Evolutionary conservation across 2,797 vertebrate species (phyloP), one percentile per base, ranked within the genome.

Genomic region (Dryobates pubescens): DNA sequence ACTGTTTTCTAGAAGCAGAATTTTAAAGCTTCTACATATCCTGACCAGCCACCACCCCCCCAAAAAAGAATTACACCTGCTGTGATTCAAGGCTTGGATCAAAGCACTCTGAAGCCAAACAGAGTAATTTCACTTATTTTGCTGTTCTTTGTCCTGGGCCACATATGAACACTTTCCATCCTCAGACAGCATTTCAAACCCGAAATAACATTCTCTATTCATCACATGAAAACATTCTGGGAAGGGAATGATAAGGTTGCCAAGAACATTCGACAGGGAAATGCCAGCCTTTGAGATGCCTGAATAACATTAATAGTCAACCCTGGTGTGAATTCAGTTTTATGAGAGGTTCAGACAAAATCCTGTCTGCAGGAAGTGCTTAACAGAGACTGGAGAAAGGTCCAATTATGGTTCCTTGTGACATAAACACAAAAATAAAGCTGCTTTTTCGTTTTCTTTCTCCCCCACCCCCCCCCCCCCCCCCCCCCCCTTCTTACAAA

Each of bases 241-340:
- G 22, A 58, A 62, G 65, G 30, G 71, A 88, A 54, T 24, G 13
- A 29, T 68, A 64, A 71, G 26, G 29, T 85, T 80, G 58, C 59
- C 79, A 87, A 69, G 75, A 92, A 82, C 16, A 78, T 64, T 93
- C 71, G 8, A 10, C 54, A 68, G 34, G 75, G 51, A 80, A 89
- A 71, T 68, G 36, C 5, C 72, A 89, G 13, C 45, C 78, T 74
- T 77, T 56, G 29, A 70, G 81, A 26, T 49, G 62, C 12, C 47
- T 80, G 84, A 79, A 64, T 16, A 61, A 67, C 41, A 3, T 57
- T 80, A 43, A 34, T 3, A 78, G 56, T 15, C 70, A 88, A 4
- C 16, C 26, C 47, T 59, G 47, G 41, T 43, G 67, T 75, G 76
- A 58, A 59, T 47, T 53, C 7, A 27, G 26, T 72, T 78, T 69